Conservation (phyloP, 1,140 invertebrate genomes). For the Holcopasites calliopsidis region DNA sequence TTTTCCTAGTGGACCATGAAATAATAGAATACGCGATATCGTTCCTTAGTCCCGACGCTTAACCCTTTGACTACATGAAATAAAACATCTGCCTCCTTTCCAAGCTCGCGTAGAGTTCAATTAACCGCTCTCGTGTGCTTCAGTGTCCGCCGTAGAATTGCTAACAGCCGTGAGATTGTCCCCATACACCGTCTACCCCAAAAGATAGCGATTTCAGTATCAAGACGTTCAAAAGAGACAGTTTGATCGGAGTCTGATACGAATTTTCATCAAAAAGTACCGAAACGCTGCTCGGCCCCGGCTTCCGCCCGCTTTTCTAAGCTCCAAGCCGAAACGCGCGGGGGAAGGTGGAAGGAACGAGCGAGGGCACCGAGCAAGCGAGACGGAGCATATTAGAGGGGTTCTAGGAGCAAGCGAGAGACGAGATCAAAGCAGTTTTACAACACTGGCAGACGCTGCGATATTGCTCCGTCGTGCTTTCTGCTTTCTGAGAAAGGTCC, state of each 20-base stretch:
- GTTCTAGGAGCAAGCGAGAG: constrained; percentile 1
- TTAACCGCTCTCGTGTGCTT: background rate
- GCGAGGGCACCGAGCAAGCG: background rate
- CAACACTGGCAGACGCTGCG: constrained; percentile 59
- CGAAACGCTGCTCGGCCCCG: constrained; percentile 18
- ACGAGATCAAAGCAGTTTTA: constrained; percentile 69
- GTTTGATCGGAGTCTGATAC: constrained; percentile 53
- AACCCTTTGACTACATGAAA: background rate
- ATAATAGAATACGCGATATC: too few relatives aligned
- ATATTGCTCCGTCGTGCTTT: constrained; percentile 66
- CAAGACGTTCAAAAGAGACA: constrained; percentile 22
- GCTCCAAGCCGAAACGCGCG: constrained; percentile 21
- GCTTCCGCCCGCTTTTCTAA: constrained; percentile 41
- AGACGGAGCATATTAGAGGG: constrained; percentile 11
- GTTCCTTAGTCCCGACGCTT: background rate
- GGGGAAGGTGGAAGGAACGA: background rate
- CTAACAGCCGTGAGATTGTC: background rate
- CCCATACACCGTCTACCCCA: background rate
- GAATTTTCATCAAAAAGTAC: constrained; percentile 48
- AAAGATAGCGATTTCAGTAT: background rate
- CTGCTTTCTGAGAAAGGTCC: constrained; percentile 62
- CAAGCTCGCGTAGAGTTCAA: background rate
- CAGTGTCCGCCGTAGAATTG: background rate
- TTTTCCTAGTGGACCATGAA: too few relatives aligned
- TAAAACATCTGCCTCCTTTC: constrained; percentile 1